Evolutionary conservation across 2,888 invertebrate genomes (phyloP).

Genomic region (Neoascia interrupta): DNA sequence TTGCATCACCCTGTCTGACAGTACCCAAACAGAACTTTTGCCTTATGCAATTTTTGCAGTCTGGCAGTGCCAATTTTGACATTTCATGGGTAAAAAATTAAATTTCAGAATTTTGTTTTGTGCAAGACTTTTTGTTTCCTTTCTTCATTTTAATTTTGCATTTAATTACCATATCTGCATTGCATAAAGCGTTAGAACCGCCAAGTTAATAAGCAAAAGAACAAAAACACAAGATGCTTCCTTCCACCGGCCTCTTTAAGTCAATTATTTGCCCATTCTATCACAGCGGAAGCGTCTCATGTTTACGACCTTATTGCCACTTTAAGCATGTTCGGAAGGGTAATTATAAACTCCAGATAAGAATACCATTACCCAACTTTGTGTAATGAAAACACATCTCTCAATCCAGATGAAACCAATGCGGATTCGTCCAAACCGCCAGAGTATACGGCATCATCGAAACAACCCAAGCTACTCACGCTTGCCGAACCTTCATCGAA

Average conservation of each 20-base stretch:
- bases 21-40: not conserved
- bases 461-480: constrained; percentile 75
- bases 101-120: constrained; percentile 21
- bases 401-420: constrained; percentile 70
- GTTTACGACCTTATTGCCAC: constrained; percentile 95
- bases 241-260: constrained; percentile 93
- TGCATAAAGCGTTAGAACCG: constrained; percentile 12
- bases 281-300: constrained; percentile 83
- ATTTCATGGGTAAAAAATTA: constrained; percentile 27
- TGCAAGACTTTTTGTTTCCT: not conserved
- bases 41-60: not conserved
- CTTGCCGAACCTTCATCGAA: constrained; percentile 72
- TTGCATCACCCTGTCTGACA: no score
- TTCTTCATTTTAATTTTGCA: constrained; percentile 3
- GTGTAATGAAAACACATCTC: not conserved
- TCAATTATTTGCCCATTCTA: constrained; percentile 92
- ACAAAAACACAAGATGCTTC: constrained; percentile 85
- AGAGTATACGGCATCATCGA: constrained; percentile 76
- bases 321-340: constrained; percentile 92
- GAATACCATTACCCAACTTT: constrained; percentile 18
- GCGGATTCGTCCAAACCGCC: constrained; percentile 70
- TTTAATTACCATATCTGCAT: not conserved
- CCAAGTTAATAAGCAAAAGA: not conserved
- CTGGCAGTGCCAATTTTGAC: constrained; percentile 38
- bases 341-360: no score